Conservation (phyloP, 1,140 invertebrate genomes). For the Cylas formicarius region DNA sequence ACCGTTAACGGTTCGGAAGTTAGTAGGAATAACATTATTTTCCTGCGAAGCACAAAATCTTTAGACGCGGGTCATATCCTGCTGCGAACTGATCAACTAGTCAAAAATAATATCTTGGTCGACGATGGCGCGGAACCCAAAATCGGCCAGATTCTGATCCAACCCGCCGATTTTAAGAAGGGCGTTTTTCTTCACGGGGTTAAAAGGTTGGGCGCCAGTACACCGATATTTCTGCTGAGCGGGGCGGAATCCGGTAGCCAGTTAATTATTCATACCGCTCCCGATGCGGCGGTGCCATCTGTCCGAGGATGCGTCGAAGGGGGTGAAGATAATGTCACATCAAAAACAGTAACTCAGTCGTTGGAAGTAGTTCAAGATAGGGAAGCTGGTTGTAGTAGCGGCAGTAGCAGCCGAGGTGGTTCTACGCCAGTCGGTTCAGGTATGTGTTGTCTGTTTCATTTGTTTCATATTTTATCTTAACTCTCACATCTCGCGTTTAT, state of each 20-base stretch:
- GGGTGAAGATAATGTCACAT: slow-evolving; percentile 19
- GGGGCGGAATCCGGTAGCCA: slow-evolving; percentile 36
- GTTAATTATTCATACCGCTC: slow-evolving; percentile 38
- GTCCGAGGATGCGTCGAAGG: slow-evolving; percentile 17
- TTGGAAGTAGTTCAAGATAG: slow-evolving; percentile 32
- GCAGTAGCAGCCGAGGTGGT: slow-evolving; percentile 20
- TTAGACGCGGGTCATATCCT: slow-evolving; percentile 36
- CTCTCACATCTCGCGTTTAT: too few relatives aligned
- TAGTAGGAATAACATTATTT: slow-evolving; percentile 37
- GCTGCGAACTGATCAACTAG: slow-evolving; percentile 30
- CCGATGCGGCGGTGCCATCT: slow-evolving; percentile 19
- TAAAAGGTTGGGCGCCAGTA: slow-evolving; percentile 35
- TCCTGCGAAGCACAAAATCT: slow-evolving; percentile 34
- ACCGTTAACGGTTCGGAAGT: slow-evolving; percentile 28
- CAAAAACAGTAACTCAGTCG: slow-evolving; percentile 29
- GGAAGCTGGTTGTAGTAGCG: slow-evolving; percentile 25
- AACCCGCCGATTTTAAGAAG: slow-evolving; percentile 34
- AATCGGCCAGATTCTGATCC: slow-evolving; percentile 35
- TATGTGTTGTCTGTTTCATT: too few relatives aligned
- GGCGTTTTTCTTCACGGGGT: slow-evolving; percentile 37
- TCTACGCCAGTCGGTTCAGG: slow-evolving; percentile 37
- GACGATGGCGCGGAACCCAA: slow-evolving; percentile 25
- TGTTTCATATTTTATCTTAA: too few relatives aligned
- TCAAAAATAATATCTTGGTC: slow-evolving; percentile 26
- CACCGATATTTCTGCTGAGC: slow-evolving; percentile 38